A percentile compares a stretch with the other conserved stretches of the same genome.
phyloP scores from a whole-genome alignment of 2,113 vertebrate genomes.

The Pituophis catenifer region DNA sequence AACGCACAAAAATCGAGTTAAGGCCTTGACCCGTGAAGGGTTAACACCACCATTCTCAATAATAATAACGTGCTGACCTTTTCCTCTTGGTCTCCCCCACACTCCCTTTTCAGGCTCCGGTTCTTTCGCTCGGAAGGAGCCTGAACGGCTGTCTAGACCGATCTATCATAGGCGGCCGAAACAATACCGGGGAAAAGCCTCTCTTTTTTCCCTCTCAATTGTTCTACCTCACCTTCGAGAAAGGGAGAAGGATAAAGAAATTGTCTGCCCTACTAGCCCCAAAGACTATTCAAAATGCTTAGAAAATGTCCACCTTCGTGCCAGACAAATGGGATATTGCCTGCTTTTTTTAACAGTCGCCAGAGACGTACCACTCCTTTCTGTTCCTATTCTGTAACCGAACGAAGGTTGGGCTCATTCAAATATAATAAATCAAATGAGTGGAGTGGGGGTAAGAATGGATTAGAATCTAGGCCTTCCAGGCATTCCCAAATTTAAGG shows the following conservation, averaged over 20 bases:
- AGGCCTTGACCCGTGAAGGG: neutral
- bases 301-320: slow-evolving; percentile 54
- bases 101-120: slow-evolving; percentile 55
- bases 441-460: neutral
- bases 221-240: slow-evolving; percentile 64
- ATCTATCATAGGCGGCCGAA: slow-evolving; percentile 73
- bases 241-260: slow-evolving; percentile 51
- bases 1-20: neutral
- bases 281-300: slow-evolving; percentile 37
- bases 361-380: slow-evolving; percentile 29
- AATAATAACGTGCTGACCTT: slow-evolving; percentile 56
- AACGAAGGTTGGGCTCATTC: neutral
- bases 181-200: slow-evolving; percentile 59
- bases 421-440: neutral
- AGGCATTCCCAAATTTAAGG: neutral
- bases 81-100: slow-evolving; percentile 62
- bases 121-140: slow-evolving; percentile 74
- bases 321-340: slow-evolving; percentile 65
- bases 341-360: slow-evolving; percentile 50
- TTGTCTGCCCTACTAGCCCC: slow-evolving; percentile 51
- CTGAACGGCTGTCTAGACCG: slow-evolving; percentile 79
- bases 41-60: slow-evolving; percentile 3
- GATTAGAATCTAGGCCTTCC: neutral
- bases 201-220: slow-evolving; percentile 49
- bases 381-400: slow-evolving; percentile 19